Percentiles rank a stretch among this genome's conserved stretches.
phyloP scores from a whole-genome alignment of 2,888 invertebrate genomes.

The Lasioglossum villosulum region DNA sequence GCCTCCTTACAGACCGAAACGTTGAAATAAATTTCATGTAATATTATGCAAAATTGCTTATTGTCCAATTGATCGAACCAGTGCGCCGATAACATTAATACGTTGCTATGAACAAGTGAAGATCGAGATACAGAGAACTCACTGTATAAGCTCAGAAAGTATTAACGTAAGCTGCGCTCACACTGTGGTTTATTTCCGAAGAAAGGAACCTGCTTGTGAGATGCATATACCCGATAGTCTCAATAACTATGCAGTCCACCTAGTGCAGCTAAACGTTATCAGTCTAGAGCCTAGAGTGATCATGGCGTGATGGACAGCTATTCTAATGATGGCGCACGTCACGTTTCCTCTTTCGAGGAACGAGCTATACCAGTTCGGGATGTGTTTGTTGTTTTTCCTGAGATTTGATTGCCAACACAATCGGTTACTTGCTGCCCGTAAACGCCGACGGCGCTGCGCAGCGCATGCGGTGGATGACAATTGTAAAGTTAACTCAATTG shows the following conservation, averaged over 20 bases:
- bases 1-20: no score
- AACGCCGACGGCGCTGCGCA: background rate
- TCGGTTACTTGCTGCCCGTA: background rate
- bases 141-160: background rate
- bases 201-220: background rate
- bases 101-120: no score
- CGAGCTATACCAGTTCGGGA: background rate
- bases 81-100: no score
- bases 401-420: background rate
- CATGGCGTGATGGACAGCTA: constrained; percentile 2
- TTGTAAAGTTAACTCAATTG: constrained; percentile 7
- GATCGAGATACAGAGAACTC: no score
- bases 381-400: background rate
- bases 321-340: background rate
- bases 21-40: no score
- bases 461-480: background rate
- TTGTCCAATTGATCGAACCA: no score
- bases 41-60: no score
- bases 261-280: background rate
- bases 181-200: background rate
- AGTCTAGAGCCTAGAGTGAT: background rate
- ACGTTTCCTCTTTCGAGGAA: background rate
- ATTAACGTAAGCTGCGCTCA: background rate
- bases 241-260: background rate
- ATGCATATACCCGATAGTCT: background rate